These are phyloP conservation scores for Paedocypris micromegethes DNA, from an alignment of 2,797 vertebrate genomes.

Conservation along the genomic window DNA sequence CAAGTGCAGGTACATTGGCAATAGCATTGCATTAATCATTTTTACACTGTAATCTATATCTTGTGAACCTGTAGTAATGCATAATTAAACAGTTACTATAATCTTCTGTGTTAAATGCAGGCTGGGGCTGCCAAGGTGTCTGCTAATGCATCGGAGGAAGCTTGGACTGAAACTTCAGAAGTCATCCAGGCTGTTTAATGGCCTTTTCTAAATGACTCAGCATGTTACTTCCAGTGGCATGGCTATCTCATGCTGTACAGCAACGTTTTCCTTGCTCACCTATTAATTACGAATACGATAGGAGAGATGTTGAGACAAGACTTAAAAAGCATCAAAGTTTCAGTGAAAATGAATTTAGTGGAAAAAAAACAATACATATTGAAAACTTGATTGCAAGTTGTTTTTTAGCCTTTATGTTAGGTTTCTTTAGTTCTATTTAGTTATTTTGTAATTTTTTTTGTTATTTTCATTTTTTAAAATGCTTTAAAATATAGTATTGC, in stretches of 20 bases:
- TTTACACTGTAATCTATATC: slow-evolving; percentile 34
- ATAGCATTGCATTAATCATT: slow-evolving; percentile 43
- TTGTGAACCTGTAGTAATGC: slow-evolving; percentile 42
- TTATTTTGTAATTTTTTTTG: too few relatives aligned
- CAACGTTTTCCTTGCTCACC: slow-evolving; percentile 15
- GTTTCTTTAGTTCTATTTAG: too few relatives aligned
- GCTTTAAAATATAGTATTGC: too few relatives aligned
- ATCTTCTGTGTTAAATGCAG: slow-evolving; percentile 29
- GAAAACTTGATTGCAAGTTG: too few relatives aligned
- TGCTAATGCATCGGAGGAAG: slow-evolving; percentile 31
- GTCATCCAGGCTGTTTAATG: slow-evolving; percentile 24
- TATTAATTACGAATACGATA: too few relatives aligned
- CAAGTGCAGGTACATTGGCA: slow-evolving; percentile 38
- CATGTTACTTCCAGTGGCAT: slow-evolving; percentile 25
- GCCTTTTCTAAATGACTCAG: slow-evolving; percentile 41
- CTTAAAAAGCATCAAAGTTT: too few relatives aligned
- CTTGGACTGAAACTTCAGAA: slow-evolving; percentile 40
- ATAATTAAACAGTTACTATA: slow-evolving; percentile 45
- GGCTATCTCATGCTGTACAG: slow-evolving; percentile 9
- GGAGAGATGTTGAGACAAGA: too few relatives aligned
- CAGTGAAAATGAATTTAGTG: too few relatives aligned
- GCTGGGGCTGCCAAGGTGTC: slow-evolving; percentile 29
- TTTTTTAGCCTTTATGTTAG: too few relatives aligned
- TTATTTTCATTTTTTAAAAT: too few relatives aligned
- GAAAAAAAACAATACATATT: too few relatives aligned